A percentile compares a stretch with the other conserved stretches of the same genome.
phyloP scores from a whole-genome alignment of 2,888 invertebrate species.

The Cheilosia urbana region DNA sequence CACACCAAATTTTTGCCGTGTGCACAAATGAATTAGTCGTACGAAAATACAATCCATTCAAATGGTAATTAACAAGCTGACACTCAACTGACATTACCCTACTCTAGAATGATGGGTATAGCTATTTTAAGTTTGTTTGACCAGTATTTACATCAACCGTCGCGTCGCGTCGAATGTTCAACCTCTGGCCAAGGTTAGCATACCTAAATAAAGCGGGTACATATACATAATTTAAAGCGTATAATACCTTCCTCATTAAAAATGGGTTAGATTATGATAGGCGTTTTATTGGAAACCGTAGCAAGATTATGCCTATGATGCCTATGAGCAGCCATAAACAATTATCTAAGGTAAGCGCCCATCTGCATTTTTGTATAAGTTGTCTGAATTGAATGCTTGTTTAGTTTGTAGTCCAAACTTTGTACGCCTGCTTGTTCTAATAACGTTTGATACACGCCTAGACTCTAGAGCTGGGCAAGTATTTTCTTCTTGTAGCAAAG shows the following conservation, averaged over 20 bases:
- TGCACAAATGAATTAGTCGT: too few species aligned
- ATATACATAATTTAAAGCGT: conserved; percentile 16
- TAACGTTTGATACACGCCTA: too few species aligned
- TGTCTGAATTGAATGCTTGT: too few species aligned
- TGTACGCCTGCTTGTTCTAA: too few species aligned
- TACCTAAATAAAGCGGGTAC: conserved; percentile 5
- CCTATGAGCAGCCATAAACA: too few species aligned
- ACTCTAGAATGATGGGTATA: conserved; percentile 13
- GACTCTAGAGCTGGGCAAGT: too few species aligned
- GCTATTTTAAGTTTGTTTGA: conserved; percentile 24
- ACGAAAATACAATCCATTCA: not conserved
- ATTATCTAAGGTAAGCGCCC: too few species aligned
- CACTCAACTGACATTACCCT: conserved; percentile 29
- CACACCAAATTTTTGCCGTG: conserved; percentile 1
- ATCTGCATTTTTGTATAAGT: too few species aligned
- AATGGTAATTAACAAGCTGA: conserved; percentile 7
- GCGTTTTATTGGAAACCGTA: too few species aligned
- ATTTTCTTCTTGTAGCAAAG: too few species aligned
- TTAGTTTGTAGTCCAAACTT: too few species aligned
- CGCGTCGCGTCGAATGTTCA: not conserved
- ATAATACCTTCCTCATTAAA: conserved; percentile 27
- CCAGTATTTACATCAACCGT: conserved; percentile 26
- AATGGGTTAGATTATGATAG: conserved; percentile 24
- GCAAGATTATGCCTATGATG: too few species aligned
- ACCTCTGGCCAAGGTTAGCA: conserved; percentile 31